Evolutionary conservation across 1,140 invertebrate genomes (phyloP).

Genomic region (Nephila pilipes): DNA sequence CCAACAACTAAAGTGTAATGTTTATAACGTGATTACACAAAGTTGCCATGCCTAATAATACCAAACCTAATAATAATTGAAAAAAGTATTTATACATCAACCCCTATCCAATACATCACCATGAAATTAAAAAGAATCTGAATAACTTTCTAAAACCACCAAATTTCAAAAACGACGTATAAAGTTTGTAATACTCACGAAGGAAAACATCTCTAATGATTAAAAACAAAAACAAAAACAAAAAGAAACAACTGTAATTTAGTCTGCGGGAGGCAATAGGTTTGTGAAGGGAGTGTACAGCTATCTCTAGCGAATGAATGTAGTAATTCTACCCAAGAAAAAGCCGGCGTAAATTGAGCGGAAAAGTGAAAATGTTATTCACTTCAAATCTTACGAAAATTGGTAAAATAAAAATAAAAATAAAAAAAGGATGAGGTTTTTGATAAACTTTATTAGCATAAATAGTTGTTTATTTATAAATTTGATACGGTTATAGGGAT

Average conservation of each 20-base stretch:
- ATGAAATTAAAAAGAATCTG: constrained; percentile 22
- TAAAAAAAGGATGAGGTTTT: background rate
- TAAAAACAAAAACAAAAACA: too few relatives aligned
- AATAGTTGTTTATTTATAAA: too few relatives aligned
- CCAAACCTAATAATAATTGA: too few relatives aligned
- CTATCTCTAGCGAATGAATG: background rate
- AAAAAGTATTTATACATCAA: constrained; percentile 7
- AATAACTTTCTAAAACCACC: background rate
- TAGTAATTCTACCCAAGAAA: background rate
- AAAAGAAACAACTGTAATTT: background rate
- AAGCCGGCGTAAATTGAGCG: background rate
- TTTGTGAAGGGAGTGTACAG: background rate
- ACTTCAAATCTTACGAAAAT: background rate
- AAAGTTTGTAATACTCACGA: too few relatives aligned
- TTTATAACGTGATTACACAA: background rate
- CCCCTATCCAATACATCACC: constrained; percentile 11
- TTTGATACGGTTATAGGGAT: too few relatives aligned
- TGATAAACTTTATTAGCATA: too few relatives aligned
- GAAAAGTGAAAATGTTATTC: background rate
- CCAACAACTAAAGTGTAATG: background rate
- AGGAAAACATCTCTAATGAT: background rate
- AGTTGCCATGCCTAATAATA: too few relatives aligned
- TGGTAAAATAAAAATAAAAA: background rate
- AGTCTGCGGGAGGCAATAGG: background rate
- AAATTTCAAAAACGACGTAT: background rate